Conservation (phyloP, 1,140 invertebrate species). For the Hypothenemus hampei region DNA sequence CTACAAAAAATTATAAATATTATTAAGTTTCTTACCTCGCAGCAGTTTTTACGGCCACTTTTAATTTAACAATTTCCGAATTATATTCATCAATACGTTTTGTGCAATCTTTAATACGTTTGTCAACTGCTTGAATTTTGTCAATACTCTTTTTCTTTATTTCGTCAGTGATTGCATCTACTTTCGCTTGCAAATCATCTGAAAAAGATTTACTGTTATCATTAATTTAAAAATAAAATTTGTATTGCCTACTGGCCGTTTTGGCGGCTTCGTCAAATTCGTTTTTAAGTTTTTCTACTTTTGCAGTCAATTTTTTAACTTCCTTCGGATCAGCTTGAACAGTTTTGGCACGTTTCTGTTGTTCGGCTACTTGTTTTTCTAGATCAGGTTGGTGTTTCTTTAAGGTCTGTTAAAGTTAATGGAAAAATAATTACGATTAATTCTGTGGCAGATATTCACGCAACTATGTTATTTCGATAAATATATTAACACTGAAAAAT, state of each 20-base stretch:
- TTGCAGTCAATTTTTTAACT: constrained; percentile 53
- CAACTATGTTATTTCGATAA: neutral
- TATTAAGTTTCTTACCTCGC: constrained; percentile 61
- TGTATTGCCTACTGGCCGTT: constrained; percentile 55
- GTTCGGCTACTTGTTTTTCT: constrained; percentile 56
- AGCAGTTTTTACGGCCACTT: constrained; percentile 78
- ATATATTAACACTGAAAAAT: neutral
- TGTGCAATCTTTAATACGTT: constrained; percentile 60
- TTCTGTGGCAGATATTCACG: too few species aligned
- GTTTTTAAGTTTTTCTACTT: constrained; percentile 49
- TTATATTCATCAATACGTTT: constrained; percentile 69
- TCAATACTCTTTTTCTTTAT: constrained; percentile 71
- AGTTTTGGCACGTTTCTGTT: constrained; percentile 60
- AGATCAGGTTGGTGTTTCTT: constrained; percentile 51
- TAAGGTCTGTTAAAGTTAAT: constrained; percentile 45
- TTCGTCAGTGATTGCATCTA: constrained; percentile 61
- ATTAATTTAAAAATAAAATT: neutral
- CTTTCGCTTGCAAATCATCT: constrained; percentile 51
- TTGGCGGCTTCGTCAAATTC: constrained; percentile 58
- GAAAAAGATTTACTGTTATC: neutral
- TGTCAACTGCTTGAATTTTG: constrained; percentile 67
- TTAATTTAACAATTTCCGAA: constrained; percentile 67
- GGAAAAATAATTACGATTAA: too few species aligned
- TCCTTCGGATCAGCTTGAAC: constrained; percentile 62
- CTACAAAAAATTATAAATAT: too few species aligned